Base-by-base conservation (phyloP, 2,888 invertebrate species). In the Nephrotoma appendiculata region DNA sequence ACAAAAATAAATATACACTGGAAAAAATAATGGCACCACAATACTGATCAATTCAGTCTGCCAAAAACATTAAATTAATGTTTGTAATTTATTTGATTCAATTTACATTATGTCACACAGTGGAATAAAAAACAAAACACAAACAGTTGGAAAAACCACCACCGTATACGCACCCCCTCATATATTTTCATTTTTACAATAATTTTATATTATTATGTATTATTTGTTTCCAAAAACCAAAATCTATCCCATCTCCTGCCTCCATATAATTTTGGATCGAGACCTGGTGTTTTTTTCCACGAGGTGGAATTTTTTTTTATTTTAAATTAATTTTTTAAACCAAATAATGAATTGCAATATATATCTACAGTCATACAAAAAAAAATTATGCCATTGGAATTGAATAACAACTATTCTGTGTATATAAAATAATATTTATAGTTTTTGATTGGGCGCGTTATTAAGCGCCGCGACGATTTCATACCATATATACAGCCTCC, bases 11-110 rank as follows among this genome's bases (percentile, higher is more conserved):
- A 44, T 44, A 44, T 11, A 44, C 44, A 3, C n/a, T 57, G 41
- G 41, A 9, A 42, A 84, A n/a, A 42, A 42, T 41, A 84, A 84
- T 84, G 84, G 84, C 84, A 84, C 84, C 84, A 84, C 43, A 84
- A 41, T 44, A 86, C 71, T 84, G 87, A 86, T 87, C 86, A 87
- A 87, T 87, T 87, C 48, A 86, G 87, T 83, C 87, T 87, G 87
- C 87, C 86, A 87, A 87, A 87, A 87, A 87, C 87, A 87, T 87
- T 87, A 87, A 87, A 87, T 84, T 87, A 87, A 87, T 87, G 87
- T 84, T 86, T 84, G 83, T 86, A 86, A 87, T 87, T 87, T 86
- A 86, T 86, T 87, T 87, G 87, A 86, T 87, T 86, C 71, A 83
- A 86, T 86, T 87, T 84, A 84, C 84, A 84, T 84, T 84, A 84